Base-by-base conservation (phyloP, 2,888 invertebrate species). In the Sesia apiformis region DNA sequence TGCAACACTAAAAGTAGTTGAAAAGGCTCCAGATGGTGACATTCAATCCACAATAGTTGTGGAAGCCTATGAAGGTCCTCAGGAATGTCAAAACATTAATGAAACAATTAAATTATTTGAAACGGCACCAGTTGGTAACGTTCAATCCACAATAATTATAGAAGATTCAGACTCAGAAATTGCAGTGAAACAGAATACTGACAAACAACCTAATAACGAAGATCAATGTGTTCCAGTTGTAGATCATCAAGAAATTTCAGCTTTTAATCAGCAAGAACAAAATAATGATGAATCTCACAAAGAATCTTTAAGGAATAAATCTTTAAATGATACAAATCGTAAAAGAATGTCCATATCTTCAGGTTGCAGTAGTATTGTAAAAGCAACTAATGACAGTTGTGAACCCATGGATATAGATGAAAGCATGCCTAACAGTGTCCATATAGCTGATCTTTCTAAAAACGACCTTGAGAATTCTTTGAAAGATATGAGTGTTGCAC, bases 351-450 rank as follows among this genome's bases (percentile, higher is more conserved):
- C 23, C 23, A 23, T 2, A 23, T 23, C 23, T 23, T 23, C 7
- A 42, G 42, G 7, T 42, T 6, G 7, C 7, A 42, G 7, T 7
- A 42, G 42, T 1, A 42, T 42, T 5, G 42, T 42, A 42, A 42
- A 42, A 42, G 42, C 42, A 50, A 50, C 52, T 50, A 70, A 76
- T 63, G 62, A 73, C 40, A 74, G 71, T 57, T 79, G 74, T 62
- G 88, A 89, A 68, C 86, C 88, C 39, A 89, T 89, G 88, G 89
- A 89, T 68, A 70, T 89, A 64, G 89, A 89, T 69, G 84, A 81
- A 71, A 81, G 84, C 6, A 72, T 89, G 55, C 80, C 83, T 51
- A 75, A 70, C 58, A 40, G 40, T 40, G 7, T 23, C n/a, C 23
- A 23, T 2, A 23, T 23, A 23, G 23, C 23, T 23, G 23, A 23